Conservation (phyloP, 1,140 invertebrate genomes). For the Pseudomyrmex gracilis region DNA sequence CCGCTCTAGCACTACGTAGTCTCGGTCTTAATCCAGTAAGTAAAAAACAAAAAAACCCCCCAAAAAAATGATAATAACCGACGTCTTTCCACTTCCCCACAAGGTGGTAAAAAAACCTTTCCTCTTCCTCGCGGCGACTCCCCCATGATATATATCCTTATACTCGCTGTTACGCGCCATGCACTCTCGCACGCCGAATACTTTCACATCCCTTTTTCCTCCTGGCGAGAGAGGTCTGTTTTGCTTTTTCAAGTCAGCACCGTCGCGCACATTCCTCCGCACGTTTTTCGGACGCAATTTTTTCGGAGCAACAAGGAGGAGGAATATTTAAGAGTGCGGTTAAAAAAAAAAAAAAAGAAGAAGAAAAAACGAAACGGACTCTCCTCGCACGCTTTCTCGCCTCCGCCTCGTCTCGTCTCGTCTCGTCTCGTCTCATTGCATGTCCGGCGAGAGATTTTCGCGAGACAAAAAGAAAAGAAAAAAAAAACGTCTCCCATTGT, state of each 20-base stretch:
- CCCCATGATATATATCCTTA: slow-evolving; percentile 1
- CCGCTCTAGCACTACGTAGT: slow-evolving; percentile 51
- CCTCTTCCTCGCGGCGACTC: slow-evolving; percentile 25
- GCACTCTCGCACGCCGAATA: slow-evolving; percentile 33
- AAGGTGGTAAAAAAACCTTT: slow-evolving; percentile 21
- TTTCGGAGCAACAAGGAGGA: neutral
- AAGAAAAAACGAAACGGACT: too few relatives aligned
- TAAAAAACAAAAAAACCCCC: slow-evolving; percentile 29
- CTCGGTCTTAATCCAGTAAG: slow-evolving; percentile 67
- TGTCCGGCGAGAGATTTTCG: neutral
- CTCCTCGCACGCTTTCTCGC: neutral
- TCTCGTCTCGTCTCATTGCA: neutral
- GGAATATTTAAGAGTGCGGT: neutral
- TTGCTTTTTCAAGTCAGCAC: too few relatives aligned
- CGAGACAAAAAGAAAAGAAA: too few relatives aligned
- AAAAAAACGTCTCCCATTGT: too few relatives aligned
- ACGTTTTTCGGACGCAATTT: too few relatives aligned
- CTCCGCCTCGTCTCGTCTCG: neutral
- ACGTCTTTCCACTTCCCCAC: neutral
- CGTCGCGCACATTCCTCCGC: too few relatives aligned
- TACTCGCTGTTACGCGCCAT: slow-evolving; percentile 55
- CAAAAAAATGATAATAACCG: too few relatives aligned
- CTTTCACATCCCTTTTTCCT: neutral
- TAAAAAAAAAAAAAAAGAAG: neutral
- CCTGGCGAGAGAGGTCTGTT: too few relatives aligned